These are phyloP conservation scores for Romanogobio albipinnatus DNA, from an alignment of 2,113 vertebrate genomes.

Conservation along the genomic window DNA sequence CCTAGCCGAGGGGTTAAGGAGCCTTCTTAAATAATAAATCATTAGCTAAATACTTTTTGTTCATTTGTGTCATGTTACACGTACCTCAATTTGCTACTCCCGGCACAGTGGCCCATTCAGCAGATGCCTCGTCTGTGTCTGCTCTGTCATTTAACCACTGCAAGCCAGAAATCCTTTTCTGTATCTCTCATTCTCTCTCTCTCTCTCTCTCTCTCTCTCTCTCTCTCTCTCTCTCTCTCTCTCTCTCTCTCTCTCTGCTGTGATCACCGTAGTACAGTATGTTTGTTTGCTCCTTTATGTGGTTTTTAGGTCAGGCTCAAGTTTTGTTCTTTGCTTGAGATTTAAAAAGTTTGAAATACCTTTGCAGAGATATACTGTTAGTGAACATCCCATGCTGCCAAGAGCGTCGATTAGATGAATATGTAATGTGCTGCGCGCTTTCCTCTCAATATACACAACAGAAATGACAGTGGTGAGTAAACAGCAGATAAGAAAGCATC, in stretches of 20 bases:
- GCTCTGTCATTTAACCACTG: constrained; percentile 24
- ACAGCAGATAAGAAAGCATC: too few relatives aligned
- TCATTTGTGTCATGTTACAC: constrained; percentile 82
- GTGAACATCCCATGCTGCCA: too few relatives aligned
- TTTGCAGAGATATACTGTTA: too few relatives aligned
- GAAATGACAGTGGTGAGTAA: too few relatives aligned
- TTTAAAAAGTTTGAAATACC: too few relatives aligned
- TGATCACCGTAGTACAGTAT: neutral
- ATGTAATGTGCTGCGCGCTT: too few relatives aligned
- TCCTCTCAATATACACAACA: too few relatives aligned
- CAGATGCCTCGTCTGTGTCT: constrained; percentile 51
- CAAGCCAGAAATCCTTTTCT: constrained; percentile 29
- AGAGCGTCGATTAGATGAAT: too few relatives aligned
- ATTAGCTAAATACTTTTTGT: constrained; percentile 84
- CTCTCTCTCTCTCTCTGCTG: constrained; percentile 3
- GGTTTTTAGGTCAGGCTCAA: neutral
- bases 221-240: neutral
- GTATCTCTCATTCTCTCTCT: constrained; percentile 32
- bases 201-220: constrained; percentile 20
- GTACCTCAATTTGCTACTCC: constrained; percentile 78
- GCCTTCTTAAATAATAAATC: constrained; percentile 82
- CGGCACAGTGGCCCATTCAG: constrained; percentile 62
- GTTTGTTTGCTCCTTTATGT: neutral
- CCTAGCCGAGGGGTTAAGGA: constrained; percentile 66
- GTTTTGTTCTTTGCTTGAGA: neutral